Base-by-base conservation (phyloP, 2,888 invertebrate species). In the Lithophane socia region DNA sequence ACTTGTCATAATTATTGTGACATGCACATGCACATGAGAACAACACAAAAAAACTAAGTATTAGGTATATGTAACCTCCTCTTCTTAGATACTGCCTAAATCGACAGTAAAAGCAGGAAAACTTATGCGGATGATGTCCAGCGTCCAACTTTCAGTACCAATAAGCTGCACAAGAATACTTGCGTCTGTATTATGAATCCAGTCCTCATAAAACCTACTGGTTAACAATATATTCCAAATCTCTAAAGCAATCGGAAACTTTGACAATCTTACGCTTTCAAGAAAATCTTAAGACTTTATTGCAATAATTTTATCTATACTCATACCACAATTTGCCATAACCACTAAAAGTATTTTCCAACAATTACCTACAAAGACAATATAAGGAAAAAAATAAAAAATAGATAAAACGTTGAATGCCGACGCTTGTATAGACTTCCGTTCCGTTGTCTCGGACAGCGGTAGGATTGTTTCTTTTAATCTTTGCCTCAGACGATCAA, bases 391-490 rank as follows among this genome's bases (percentile, higher is more conserved):
- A 73, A 66, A 61, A 52, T 29, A 83, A 83, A 83, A 82, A 80
- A 84, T 81, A 84, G 81, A 88, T 85, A 91, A 92, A 91, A 90
- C 89, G 90, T 87, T 85, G 90, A 73, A 92, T 91, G 91, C 92
- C 92, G 92, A 89, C 90, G 88, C 86, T 87, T 92, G 92, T 93
- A 91, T 91, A 89, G 92, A 95, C 95, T 95, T 96, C 96, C 96
- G 95, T 94, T 94, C 91, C 83, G 90, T 91, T 92, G 93, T 92
- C 92, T 91, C 84, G 88, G 89, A 91, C 91, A 91, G 90, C 90
- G 89, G 92, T 92, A 92, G 93, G 93, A 93, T 94, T 94, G 95
- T 94, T 95, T 94, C 94, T 95, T 95, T 95, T 95, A 94, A 95
- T 95, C 93, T 94, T 37, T 70, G 66, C 60, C 69, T 77, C 52